Conservation (phyloP, 1,140 invertebrate genomes). For the Drosophila trapezifrons region DNA sequence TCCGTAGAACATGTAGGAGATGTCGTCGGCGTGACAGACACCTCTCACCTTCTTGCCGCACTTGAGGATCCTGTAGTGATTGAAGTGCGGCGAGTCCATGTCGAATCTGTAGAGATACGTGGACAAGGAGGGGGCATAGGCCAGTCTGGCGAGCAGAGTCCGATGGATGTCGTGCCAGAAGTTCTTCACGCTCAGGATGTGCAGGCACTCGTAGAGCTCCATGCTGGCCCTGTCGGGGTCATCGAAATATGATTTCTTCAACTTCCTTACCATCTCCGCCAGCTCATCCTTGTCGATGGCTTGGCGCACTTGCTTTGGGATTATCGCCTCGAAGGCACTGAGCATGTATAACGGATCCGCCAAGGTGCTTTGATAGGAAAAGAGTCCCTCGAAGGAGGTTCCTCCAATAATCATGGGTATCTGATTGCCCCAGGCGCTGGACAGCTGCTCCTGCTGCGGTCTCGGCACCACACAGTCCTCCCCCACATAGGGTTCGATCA, state of each 20-base stretch:
- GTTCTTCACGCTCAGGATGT: conserved; percentile 69
- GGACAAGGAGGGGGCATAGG: conserved; percentile 68
- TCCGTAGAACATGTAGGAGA: conserved; percentile 87
- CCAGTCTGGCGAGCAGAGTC: conserved; percentile 58
- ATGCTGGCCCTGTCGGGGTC: conserved; percentile 40
- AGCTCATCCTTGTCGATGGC: conserved; percentile 50
- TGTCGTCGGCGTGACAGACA: conserved; percentile 87
- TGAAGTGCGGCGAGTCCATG: conserved; percentile 76
- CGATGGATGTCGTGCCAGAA: conserved; percentile 84
- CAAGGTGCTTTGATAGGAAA: conserved; percentile 57
- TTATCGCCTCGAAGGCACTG: conserved; percentile 50
- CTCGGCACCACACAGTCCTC: conserved; percentile 74
- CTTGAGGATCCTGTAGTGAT: conserved; percentile 70
- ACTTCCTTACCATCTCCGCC: conserved; percentile 43
- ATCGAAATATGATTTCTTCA: conserved; percentile 64
- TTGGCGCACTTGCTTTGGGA: conserved; percentile 47
- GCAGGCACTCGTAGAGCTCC: conserved; percentile 53
- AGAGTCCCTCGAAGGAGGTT: conserved; percentile 81
- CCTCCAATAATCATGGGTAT: conserved; percentile 84
- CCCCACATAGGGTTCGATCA: conserved; percentile 77
- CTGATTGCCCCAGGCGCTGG: conserved; percentile 78
- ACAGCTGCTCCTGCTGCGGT: conserved; percentile 73
- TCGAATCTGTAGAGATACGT: conserved; percentile 85
- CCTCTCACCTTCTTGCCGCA: conserved; percentile 63
- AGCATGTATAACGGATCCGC: conserved; percentile 55